Base-by-base conservation (phyloP, 2,797 vertebrate species). In the Hypotaenidia okinawae region DNA sequence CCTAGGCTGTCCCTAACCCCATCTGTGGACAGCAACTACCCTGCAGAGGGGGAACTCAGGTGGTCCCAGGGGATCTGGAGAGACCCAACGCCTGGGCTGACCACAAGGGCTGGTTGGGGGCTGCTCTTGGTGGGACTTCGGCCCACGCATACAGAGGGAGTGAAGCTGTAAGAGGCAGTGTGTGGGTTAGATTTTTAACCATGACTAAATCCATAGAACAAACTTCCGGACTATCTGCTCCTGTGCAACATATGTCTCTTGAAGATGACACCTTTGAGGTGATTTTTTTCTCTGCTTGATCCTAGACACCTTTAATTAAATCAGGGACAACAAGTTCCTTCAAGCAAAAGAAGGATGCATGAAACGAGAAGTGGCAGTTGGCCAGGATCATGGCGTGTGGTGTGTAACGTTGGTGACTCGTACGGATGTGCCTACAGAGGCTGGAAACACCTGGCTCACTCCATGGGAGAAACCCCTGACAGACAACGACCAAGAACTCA, bases 31-130 rank as follows among this genome's bases (percentile, higher is more conserved):
- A 80, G 61, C 0, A 0, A 16, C 19, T 23, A 8, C 59, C 22
- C 12, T 0, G 0, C 23, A 49, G 76, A 61, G 24, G 16, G 28
- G 24, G 35, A 11, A 13, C 2, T 2, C 7, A n/a, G 39, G 43
- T 25, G n/a, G 19, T 52, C 12, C n/a, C 55, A 52, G 39, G 9
- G 33, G 63, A 35, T 24, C 58, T 57, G 27, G 58, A 87, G 54
- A 61, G 32, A 52, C 3, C 3, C 27, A 2, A 14, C 45, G 28
- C 25, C 16, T 2, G 21, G 27, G 17, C 32, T 66, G 27, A 10
- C 32, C 3, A 0, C 3, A 5, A 24, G 37, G 23, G 2, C 0
- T 0, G 0, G 12, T 37, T 63, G 6, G 19, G n/a, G 30, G 7
- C 22, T 30, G 11, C 19, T 83, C 13, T 43, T 58, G 32, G 7